Conservation (phyloP, 2,888 invertebrate species). For the Cephus runcator region DNA sequence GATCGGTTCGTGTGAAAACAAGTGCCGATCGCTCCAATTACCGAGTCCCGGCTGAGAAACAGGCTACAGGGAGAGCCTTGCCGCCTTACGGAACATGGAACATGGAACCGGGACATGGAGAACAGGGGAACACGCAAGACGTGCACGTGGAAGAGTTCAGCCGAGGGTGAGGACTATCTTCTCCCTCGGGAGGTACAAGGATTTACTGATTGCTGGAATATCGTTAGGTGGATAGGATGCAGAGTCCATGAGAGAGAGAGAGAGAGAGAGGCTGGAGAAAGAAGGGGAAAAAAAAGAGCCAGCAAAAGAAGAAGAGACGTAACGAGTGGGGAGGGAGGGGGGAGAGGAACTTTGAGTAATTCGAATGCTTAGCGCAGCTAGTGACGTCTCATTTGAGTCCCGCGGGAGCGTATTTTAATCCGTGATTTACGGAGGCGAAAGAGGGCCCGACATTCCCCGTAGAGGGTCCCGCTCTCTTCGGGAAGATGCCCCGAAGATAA, state of each 20-base stretch:
- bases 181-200: not conserved
- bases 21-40: slow-evolving; percentile 62
- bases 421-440: slow-evolving; percentile 48
- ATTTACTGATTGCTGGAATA: not conserved
- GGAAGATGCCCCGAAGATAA: slow-evolving; percentile 55
- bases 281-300: not conserved
- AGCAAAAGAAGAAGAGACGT: not conserved
- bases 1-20: slow-evolving; percentile 59
- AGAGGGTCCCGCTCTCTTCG: slow-evolving; percentile 14
- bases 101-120: not conserved
- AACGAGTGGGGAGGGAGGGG: not conserved
- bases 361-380: not conserved
- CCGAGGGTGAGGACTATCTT: not conserved
- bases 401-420: slow-evolving; percentile 51
- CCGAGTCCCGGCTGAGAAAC: slow-evolving; percentile 20
- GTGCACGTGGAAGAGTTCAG: not conserved
- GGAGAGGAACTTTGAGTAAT: not conserved
- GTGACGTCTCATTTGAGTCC: slow-evolving; percentile 55
- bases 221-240: not conserved
- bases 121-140: not conserved
- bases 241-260: not conserved
- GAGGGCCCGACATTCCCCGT: slow-evolving; percentile 29
- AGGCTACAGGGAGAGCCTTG: not conserved
- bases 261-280: not conserved
- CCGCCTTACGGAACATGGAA: slow-evolving; percentile 6